phyloP scores from a whole-genome alignment of 1,140 invertebrate species.

The Bombus consobrinus region DNA sequence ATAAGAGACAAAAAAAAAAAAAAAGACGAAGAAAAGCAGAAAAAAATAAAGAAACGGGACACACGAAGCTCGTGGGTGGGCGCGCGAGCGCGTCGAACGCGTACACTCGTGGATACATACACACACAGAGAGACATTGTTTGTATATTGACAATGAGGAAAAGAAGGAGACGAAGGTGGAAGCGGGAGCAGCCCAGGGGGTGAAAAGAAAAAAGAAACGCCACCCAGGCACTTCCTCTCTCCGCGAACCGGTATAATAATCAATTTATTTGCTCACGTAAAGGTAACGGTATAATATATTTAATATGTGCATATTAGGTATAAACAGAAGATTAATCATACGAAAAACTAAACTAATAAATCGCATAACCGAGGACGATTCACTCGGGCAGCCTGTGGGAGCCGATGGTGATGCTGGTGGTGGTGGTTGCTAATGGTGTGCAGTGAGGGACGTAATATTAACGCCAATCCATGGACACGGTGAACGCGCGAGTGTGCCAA shows the following conservation, averaged over 20 bases:
- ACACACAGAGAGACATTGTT: constrained; percentile 48
- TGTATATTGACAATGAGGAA: constrained; percentile 54
- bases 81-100: constrained; percentile 3
- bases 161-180: constrained; percentile 11
- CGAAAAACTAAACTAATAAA: constrained; percentile 30
- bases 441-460: constrained; percentile 1
- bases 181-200: background rate
- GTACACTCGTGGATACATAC: constrained; percentile 22
- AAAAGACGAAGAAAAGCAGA: background rate
- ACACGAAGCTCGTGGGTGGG: background rate
- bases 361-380: constrained; percentile 42
- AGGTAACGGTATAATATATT: constrained; percentile 75
- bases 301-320: constrained; percentile 69
- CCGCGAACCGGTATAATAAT: constrained; percentile 73
- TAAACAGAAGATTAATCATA: constrained; percentile 60
- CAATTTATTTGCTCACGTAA: constrained; percentile 81
- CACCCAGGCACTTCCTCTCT: constrained; percentile 2
- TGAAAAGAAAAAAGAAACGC: background rate
- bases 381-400: background rate
- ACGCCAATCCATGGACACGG: constrained; percentile 2
- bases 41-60: background rate
- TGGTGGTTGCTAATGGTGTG: constrained; percentile 27
- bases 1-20: background rate
- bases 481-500: background rate
- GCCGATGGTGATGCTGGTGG: constrained; percentile 20